Base-by-base conservation (phyloP, 92 coral and sea anemone species). In the Umimayanthus chanpuru region DNA sequence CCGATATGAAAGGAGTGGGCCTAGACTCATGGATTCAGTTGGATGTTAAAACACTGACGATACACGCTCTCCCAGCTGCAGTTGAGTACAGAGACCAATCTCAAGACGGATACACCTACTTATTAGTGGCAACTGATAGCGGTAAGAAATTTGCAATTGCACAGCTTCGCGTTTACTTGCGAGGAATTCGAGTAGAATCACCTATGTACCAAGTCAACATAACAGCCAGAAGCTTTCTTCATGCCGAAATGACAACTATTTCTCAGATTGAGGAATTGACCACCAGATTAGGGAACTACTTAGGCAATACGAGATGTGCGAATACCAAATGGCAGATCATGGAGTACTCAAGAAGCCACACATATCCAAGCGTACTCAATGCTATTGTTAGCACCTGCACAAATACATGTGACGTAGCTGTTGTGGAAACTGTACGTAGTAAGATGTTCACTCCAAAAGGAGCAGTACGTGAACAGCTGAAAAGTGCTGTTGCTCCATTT, bases 21-120 rank as follows among this genome's bases (percentile, higher is more conserved):
- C 76, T 55, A 49, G 89, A 90, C 25, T 77, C 85, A 2, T 90
- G 92, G 92, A 85, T 90, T 55, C 82, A 76, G 81, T 68, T 90
- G 32, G 64, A 88, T 77, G 78, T 50, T 77, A 90, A 75, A 68
- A n/a, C 92, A 11, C 82, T 79, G 25, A 79, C 21, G 58, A 77
- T 90, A 32, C 65, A 78, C 64, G 92, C 89, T 5, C 81, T 90
- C 0, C 87, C 87, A 70, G 43, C 78, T 43, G 49, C 53, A 23
- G n/a, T 23, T 20, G 86, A 90, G 20, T 76, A 85, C 44, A 77
- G 75, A 30, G 75, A 90, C 23, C 83, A 66, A 18, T 56, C 77
- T 20, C 23, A 47, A 38, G 32, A 25, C 71, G 81, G 82, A 0
- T 74, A 67, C 64, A n/a, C 56, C 4, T 90, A 47, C 73, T 23